These are phyloP conservation scores for Drosophila prolongata DNA, from an alignment of 2,888 invertebrate genomes.

Conservation along the genomic window DNA sequence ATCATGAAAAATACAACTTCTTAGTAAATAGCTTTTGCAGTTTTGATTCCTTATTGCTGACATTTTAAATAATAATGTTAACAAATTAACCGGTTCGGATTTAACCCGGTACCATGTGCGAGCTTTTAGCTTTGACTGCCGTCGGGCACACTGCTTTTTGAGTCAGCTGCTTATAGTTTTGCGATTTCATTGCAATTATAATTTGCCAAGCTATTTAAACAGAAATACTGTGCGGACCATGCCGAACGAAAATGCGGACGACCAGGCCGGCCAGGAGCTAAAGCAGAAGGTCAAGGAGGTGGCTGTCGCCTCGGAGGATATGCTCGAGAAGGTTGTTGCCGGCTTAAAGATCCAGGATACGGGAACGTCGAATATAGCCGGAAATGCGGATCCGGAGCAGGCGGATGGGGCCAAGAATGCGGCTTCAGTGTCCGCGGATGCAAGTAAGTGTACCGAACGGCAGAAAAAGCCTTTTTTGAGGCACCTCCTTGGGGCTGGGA, in stretches of 20 bases:
- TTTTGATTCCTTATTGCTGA: no score
- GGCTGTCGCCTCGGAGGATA: constrained; percentile 59
- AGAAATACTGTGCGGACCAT: constrained; percentile 46
- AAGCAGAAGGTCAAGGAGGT: constrained; percentile 55
- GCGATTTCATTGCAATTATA: constrained; percentile 67
- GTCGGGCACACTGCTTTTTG: constrained; percentile 22
- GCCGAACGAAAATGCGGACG: constrained; percentile 66
- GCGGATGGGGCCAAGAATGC: constrained; percentile 34
- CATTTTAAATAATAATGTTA: no score
- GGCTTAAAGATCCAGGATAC: constrained; percentile 58
- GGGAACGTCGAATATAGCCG: constrained; percentile 19
- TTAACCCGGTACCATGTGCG: not conserved
- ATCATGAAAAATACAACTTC: no score
- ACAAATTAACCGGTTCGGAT: no score
- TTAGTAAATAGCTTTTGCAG: no score
- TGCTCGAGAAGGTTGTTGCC: constrained; percentile 65
- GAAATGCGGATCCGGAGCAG: constrained; percentile 19
- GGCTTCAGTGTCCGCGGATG: constrained; percentile 51
- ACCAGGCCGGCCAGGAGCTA: constrained; percentile 56
- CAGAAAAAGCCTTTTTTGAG: not conserved
- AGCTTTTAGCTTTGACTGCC: not conserved
- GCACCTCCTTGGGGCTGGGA: not conserved
- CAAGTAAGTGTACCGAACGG: constrained; percentile 62
- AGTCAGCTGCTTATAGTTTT: constrained; percentile 61
- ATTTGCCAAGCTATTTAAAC: constrained; percentile 34